Percentiles rank a stretch among this genome's conserved stretches.
Evolutionary conservation across 2,113 vertebrate species (phyloP).

Genomic region (Drymodes brunneopygia): DNA sequence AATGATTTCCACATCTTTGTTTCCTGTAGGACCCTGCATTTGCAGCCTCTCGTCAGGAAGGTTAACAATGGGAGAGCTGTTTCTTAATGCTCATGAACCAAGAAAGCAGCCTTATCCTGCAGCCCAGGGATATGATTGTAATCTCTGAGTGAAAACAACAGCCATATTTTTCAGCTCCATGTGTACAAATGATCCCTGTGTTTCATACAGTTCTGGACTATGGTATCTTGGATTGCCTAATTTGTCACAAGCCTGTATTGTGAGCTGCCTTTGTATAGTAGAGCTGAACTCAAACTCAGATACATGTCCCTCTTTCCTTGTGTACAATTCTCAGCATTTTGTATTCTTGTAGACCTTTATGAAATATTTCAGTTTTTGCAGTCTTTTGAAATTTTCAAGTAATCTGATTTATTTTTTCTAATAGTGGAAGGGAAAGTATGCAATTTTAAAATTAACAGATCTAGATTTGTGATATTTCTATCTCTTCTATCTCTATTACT

Average conservation of each 20-base stretch:
- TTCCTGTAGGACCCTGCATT: conserved; percentile 81
- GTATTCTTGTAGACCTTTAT: conserved; percentile 4
- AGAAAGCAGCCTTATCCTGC: conserved; percentile 80
- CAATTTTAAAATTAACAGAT: neutral
- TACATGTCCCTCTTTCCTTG: conserved; percentile 4
- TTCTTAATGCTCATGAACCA: conserved; percentile 78
- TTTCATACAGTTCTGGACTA: conserved; percentile 67
- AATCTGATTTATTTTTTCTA: neutral
- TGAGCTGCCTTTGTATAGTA: conserved; percentile 56
- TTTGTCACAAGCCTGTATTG: conserved; percentile 86
- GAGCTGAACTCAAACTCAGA: conserved; percentile 32
- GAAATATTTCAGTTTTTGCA: neutral
- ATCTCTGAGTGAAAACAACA: conserved; percentile 75
- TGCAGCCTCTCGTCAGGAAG: conserved; percentile 74
- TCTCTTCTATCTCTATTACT: neutral
- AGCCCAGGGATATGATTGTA: conserved; percentile 78
- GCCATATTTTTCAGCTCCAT: conserved; percentile 69
- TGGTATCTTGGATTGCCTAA: conserved; percentile 76
- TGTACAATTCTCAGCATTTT: neutral
- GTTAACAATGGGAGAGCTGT: conserved; percentile 88
- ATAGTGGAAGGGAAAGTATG: neutral
- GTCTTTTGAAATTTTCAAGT: neutral
- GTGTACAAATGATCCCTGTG: conserved; percentile 73
- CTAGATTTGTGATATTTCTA: neutral
- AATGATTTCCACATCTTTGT: conserved; percentile 86